Base-by-base conservation (phyloP, 1,140 invertebrate species). In the Philopotamus ludificatus region DNA sequence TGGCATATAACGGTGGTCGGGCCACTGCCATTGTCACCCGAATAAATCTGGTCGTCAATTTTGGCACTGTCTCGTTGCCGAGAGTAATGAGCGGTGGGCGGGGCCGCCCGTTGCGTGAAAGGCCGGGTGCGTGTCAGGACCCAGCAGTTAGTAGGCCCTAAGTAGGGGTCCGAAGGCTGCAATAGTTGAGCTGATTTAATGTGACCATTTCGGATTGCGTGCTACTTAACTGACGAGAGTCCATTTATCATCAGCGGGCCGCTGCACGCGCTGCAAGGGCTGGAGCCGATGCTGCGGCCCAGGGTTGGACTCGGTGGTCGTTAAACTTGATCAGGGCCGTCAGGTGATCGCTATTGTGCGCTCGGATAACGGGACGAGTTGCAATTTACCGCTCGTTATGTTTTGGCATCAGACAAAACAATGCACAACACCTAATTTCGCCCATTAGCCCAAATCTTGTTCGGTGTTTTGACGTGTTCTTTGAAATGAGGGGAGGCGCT, bases 131-230 rank as follows among this genome's bases (percentile, higher is more conserved):
- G 54, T 57, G 54, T 57, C 39, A 18, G 12, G 4, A 20, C 22
- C 34, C 20, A 15, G 53, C 57, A 23, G 25, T 60, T 45, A 60
- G 42, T 44, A 23, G 57, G 16, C 23, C 21, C 57, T 60, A 60
- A 60, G 57, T 60, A 60, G 57, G 22, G 12, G 12, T 12, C 28
- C 28, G 28, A 34, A 34, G 28, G 12, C 28, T 47, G 18, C 4
- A 16, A 47, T 47, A 47, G 44, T 47, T 16, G 44, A 47, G 44
- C 15, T n/a, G 4, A 9, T 47, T 47, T 7, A 15, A 47, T 47
- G 44, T 47, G 44, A 47, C 44, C 44, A 47, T 47, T 47, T 47
- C 15, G 44, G 44, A 16, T 47, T 47, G 44, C 44, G 44, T 47
- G 44, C 4, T 47, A 7, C 44, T 47, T 16, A 47, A 8, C 44